Evolutionary conservation across 2,113 vertebrate genomes (phyloP).

Genomic region (Phylloscopus trochilus): DNA sequence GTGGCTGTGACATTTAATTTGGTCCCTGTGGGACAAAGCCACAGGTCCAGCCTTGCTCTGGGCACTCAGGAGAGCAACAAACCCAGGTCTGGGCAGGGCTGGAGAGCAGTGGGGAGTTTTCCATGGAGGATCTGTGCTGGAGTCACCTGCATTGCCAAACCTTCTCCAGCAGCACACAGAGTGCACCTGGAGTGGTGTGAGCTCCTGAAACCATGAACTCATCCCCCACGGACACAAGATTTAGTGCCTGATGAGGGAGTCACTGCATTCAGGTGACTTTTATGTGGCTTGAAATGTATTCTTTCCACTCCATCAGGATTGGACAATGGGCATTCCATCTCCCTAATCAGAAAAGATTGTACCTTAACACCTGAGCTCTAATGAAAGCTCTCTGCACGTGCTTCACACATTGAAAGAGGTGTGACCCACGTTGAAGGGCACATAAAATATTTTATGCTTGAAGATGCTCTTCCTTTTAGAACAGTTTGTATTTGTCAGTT

Average conservation of each 20-base stretch:
- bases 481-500: background rate
- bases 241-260: background rate
- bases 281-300: background rate
- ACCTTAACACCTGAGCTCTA: background rate
- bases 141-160: background rate
- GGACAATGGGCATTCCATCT: background rate
- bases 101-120: too few relatives aligned
- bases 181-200: background rate
- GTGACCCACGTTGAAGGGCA: background rate
- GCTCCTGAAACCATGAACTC: background rate
- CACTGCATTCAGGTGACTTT: background rate
- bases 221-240: background rate
- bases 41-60: background rate
- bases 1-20: background rate
- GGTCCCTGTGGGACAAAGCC: background rate
- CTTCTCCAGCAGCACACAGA: background rate
- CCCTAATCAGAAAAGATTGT: background rate
- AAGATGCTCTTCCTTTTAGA: background rate
- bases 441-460: background rate
- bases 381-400: background rate
- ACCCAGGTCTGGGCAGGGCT: background rate
- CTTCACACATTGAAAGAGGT: background rate
- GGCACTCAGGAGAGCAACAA: background rate
- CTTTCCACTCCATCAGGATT: background rate
- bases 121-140: fast-evolving